phyloP scores from a whole-genome alignment of 92 coral and sea anemone species.

The Bergia sp. region DNA sequence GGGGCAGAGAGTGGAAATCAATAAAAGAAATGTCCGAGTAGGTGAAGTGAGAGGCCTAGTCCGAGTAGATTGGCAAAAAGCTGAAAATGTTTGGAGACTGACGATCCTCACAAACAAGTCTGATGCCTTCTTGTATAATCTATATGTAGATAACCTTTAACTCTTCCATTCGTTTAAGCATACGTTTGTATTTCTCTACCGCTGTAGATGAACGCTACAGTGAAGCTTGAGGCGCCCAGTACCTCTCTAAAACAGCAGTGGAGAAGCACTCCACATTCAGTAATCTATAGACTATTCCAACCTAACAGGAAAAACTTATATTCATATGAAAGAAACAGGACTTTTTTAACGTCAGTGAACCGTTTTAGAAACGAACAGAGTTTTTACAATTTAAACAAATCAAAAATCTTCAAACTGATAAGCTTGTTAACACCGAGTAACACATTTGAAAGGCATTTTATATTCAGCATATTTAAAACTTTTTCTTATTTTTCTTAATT shows the following conservation, averaged over 20 bases:
- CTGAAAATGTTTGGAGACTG: no score
- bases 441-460: background rate
- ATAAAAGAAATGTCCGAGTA: background rate
- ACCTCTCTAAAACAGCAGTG: background rate
- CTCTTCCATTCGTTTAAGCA: background rate
- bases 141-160: background rate
- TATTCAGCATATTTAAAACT: no score
- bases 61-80: background rate
- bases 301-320: background rate
- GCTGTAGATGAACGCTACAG: background rate
- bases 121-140: background rate
- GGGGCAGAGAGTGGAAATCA: background rate
- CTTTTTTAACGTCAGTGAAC: no score
- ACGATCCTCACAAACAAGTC: background rate
- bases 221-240: background rate
- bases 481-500: no score
- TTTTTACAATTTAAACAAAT: no score
- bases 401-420: background rate
- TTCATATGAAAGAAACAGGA: background rate
- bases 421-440: background rate
- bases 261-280: background rate
- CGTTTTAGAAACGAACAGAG: background rate
- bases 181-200: background rate
- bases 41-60: background rate
- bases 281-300: background rate